Percentiles rank a stretch among this genome's conserved stretches.
phyloP scores from a whole-genome alignment of 2,888 invertebrate genomes.

The Scaptomyza cyrtandrae region DNA sequence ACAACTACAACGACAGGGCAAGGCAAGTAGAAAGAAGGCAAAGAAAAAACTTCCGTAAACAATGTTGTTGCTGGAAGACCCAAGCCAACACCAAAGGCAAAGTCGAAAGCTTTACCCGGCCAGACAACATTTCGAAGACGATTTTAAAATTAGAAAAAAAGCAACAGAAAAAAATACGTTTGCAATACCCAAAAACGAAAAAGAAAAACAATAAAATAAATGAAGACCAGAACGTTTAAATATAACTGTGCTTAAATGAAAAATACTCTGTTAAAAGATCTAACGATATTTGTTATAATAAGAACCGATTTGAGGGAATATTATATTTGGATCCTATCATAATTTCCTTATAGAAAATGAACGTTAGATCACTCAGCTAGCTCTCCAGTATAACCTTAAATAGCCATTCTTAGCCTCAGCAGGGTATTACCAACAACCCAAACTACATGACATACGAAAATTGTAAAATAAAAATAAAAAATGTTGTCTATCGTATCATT shows the following conservation, averaged over 20 bases:
- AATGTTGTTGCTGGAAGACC: constrained; percentile 37
- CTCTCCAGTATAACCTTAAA: neutral
- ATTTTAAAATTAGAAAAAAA: constrained; percentile 77
- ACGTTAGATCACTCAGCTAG: too few species aligned
- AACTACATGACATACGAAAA: neutral
- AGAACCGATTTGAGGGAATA: too few species aligned
- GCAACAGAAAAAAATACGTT: constrained; percentile 48
- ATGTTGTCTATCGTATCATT: constrained; percentile 56
- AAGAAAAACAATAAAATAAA: constrained; percentile 1
- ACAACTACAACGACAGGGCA: constrained; percentile 17
- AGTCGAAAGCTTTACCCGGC: constrained; percentile 46
- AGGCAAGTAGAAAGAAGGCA: constrained; percentile 27
- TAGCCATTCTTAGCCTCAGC: too few species aligned
- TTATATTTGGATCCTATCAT: too few species aligned
- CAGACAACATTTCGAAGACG: constrained; percentile 71
- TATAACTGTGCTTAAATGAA: neutral
- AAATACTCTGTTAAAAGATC: neutral
- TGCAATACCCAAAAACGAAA: constrained; percentile 12
- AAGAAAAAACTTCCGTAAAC: constrained; percentile 75
- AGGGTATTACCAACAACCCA: constrained; percentile 25
- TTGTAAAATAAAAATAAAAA: constrained; percentile 74
- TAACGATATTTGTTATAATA: too few species aligned
- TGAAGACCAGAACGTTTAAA: neutral
- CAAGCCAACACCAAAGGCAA: constrained; percentile 43
- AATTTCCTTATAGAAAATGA: too few species aligned